phyloP scores from a whole-genome alignment of 2,113 vertebrate genomes.

The Perca schrenkii region DNA sequence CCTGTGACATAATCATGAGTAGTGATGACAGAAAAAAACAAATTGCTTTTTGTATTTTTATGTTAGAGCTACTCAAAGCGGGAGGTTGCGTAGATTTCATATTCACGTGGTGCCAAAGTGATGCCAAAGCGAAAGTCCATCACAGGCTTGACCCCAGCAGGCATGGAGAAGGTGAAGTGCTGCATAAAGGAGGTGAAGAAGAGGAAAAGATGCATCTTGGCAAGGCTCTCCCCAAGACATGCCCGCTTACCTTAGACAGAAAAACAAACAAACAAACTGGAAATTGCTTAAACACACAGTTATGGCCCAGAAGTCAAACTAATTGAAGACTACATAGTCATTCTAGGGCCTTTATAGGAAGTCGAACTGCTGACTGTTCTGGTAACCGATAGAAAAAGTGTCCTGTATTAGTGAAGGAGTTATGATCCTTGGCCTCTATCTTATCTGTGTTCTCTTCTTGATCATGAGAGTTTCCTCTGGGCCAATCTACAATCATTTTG shows the following conservation, averaged over 20 bases:
- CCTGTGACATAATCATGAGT: background rate
- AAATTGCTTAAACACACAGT: background rate
- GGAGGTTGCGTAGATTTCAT: slow-evolving; percentile 69
- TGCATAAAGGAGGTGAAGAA: slow-evolving; percentile 85
- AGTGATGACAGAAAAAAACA: background rate
- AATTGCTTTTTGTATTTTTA: too few species aligned
- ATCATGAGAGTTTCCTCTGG: background rate
- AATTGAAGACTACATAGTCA: background rate
- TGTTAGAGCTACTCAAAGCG: slow-evolving; percentile 15
- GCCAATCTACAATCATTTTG: background rate
- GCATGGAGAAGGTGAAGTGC: slow-evolving; percentile 67
- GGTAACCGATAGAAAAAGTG: too few species aligned
- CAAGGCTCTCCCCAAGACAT: slow-evolving; percentile 85
- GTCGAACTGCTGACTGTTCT: too few species aligned
- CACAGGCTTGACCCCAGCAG: slow-evolving; percentile 41
- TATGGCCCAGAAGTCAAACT: background rate
- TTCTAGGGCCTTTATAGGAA: too few species aligned
- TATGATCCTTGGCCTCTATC: too few species aligned
- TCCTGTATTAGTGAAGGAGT: too few species aligned
- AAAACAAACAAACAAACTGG: background rate
- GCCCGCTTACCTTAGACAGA: slow-evolving; percentile 75
- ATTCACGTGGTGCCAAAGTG: slow-evolving; percentile 12
- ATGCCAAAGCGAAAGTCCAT: background rate
- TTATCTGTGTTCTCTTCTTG: too few species aligned
- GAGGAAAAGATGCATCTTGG: slow-evolving; percentile 86